Base-by-base conservation (phyloP, 2,113 vertebrate genomes). In the Toxostoma redivivum region DNA sequence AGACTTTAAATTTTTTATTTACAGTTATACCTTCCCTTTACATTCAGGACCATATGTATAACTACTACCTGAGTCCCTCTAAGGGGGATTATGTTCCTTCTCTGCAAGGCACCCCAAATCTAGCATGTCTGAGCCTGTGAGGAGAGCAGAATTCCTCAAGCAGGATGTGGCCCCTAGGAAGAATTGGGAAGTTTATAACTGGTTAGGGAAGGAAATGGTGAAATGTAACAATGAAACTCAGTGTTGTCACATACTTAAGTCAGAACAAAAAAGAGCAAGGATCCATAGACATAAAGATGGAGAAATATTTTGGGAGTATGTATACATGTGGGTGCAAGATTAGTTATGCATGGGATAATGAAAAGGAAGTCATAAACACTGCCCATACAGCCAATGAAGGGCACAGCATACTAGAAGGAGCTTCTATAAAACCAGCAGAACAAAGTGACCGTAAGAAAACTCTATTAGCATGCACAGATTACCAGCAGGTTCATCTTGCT, bases 321-420 rank as follows among this genome's bases (percentile, higher is more conserved):
- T 79, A 11, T 78, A 42, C 50, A 9, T 58, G 50, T 69, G 70
- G 33, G 35, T 72, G 33, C 54, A 79, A 77, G 79, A 92, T 88
- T 60, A 81, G 20, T 88, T 79, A 48, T 18, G 8, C 2, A 1
- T 74, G 88, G 38, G 33, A 61, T 45, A 47, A 54, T 48, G 64
- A 91, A 65, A 93, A 87, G 42, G 64, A 88, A 94, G 54, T 33
- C 56, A 88, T 72, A 88, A 93, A 95, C 62, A 37, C 53, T 67
- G 40, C 65, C 61, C 38, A 44, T 37, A 77, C 38, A 85, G 56
- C 27, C 0, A 1, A 21, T 57, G 53, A 85, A 77, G 51, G 40
- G 38, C 57, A 77, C 4, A 18, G 33, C 4, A 1, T 69, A 74
- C 53, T 69, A 61, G 65, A 76, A 90, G 33, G 18, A 40, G 42